Base-by-base conservation (phyloP, 2,797 vertebrate genomes). In the Urosaurus nigricauda region DNA sequence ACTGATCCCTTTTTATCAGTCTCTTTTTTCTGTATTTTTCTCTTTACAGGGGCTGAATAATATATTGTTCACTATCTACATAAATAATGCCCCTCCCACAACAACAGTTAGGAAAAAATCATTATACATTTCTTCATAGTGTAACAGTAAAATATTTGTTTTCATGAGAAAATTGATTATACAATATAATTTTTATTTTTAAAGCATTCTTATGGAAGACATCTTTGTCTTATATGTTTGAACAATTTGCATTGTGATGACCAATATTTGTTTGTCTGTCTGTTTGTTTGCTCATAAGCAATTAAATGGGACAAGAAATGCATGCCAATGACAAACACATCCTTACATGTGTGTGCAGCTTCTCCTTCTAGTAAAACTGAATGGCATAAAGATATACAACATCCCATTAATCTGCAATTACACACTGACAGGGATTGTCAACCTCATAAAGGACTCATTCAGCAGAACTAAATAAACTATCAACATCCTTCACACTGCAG, bases 341-440 rank as follows among this genome's bases (percentile, higher is more conserved):
- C 78, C 24, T 84, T 80, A 53, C 73, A 87, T 63, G 84, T 11
- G 14, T 65, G 68, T 0, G 0, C 83, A 80, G 89, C 58, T 93
- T 85, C 88, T 1, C 0, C 86, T 83, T 86, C 51, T 88, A 65
- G 85, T 90, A 87, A 65, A 91, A 56, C 70, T 79, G 78, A 90
- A 84, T 89, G 94, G 93, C 91, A 93, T 90, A 88, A 94, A 94
- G 94, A 95, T 91, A 92, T 84, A 94, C 86, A 91, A 84, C 91
- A 88, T 93, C 81, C 93, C 90, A 92, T 95, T 96, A 93, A 94
- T 94, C 92, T 93, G 93, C 89, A 95, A 92, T 95, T 94, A 94
- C 88, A 89, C 75, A 82, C 87, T 93, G 93, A 93, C 90, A 94
- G 86, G 77, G 87, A 87, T 92, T 94, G 92, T 93, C 95, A 94